These are phyloP conservation scores for Neelides folsomi DNA, from an alignment of 2,888 invertebrate species.

Conservation along the genomic window DNA sequence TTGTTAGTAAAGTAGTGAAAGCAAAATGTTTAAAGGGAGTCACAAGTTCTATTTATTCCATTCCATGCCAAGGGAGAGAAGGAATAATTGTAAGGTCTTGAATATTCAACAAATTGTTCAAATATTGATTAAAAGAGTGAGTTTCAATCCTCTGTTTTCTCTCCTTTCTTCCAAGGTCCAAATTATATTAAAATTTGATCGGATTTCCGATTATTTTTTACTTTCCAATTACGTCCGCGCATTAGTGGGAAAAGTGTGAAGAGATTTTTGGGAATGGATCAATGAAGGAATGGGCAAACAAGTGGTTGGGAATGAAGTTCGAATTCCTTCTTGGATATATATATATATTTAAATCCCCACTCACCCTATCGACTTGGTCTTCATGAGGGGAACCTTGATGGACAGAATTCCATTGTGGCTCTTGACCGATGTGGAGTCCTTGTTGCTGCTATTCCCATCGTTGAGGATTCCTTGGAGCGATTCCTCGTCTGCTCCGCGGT, in stretches of 20 bases:
- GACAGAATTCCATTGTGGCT: slow-evolving; percentile 32
- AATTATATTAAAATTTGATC: no score
- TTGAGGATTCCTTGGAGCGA: slow-evolving; percentile 32
- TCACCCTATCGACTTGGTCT: slow-evolving; percentile 29
- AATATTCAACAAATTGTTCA: no score
- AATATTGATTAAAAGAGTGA: no score
- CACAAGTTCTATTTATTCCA: background rate
- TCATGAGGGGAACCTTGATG: slow-evolving; percentile 31
- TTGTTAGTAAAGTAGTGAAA: background rate
- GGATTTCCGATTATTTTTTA: no score
- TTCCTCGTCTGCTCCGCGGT: slow-evolving; percentile 29
- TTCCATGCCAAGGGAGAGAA: no score
- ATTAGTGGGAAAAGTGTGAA: no score
- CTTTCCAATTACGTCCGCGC: no score
- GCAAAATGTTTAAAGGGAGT: background rate
- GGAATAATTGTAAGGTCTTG: no score
- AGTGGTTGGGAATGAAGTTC: background rate
- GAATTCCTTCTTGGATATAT: background rate
- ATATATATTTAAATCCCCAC: slow-evolving; percentile 1
- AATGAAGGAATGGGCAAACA: no score
- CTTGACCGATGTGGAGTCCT: slow-evolving; percentile 31
- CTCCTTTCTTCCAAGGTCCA: no score
- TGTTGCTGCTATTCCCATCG: slow-evolving; percentile 30
- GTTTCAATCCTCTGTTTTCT: no score
- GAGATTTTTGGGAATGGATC: no score